A percentile compares a stretch with the other conserved stretches of the same genome.
phyloP scores from a whole-genome alignment of 2,113 vertebrate genomes.

The Candoia aspera region DNA sequence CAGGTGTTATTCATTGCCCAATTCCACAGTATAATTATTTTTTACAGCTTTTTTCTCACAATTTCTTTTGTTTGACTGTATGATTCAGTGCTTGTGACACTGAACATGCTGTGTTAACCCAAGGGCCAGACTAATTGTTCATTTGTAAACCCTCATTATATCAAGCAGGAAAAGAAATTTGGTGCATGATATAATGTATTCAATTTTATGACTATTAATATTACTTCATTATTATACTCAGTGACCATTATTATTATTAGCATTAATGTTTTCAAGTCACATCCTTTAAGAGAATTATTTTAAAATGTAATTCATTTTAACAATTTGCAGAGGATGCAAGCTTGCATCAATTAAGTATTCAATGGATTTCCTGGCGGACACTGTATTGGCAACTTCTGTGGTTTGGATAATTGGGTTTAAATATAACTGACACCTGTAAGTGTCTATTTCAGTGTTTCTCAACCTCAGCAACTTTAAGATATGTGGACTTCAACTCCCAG shows the following conservation, averaged over 20 bases:
- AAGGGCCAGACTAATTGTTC: not conserved
- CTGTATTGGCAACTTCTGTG: not conserved
- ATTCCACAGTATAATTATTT: not conserved
- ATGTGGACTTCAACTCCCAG: no score
- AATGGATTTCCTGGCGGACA: not conserved
- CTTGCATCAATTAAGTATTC: not conserved
- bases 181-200: no score
- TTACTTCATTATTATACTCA: not conserved
- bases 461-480: no score
- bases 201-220: not conserved
- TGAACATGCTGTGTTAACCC: not conserved
- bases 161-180: not conserved
- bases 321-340: not conserved
- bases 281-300: not conserved
- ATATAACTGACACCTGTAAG: not conserved
- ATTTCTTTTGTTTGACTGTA: not conserved
- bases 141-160: not conserved
- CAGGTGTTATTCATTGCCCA: not conserved
- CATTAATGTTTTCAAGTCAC: not conserved
- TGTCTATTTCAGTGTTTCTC: not conserved
- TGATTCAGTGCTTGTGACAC: not conserved
- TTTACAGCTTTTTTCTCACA: not conserved
- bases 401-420: not conserved
- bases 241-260: not conserved
- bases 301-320: not conserved